These are phyloP conservation scores for Coregonus clupeaformis DNA, from an alignment of 2,113 vertebrate genomes.

Conservation along the genomic window DNA sequence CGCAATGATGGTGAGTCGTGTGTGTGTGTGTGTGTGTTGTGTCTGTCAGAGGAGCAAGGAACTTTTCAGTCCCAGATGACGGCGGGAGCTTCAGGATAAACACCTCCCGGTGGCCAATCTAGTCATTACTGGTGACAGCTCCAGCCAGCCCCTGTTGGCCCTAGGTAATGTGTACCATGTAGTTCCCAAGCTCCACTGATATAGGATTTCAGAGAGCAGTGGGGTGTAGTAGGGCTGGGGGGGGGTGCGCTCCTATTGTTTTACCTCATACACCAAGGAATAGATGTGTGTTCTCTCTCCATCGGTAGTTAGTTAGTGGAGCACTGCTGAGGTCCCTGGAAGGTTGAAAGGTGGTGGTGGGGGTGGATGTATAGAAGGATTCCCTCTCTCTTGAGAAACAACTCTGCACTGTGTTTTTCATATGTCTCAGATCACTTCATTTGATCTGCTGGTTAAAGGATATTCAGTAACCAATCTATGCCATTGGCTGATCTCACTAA, in stretches of 20 bases:
- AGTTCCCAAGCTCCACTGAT: background rate
- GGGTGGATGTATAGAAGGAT: no score
- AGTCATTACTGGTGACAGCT: background rate
- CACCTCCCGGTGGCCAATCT: background rate
- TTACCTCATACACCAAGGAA: background rate
- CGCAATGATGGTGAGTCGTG: conserved; percentile 67
- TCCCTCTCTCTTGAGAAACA: no score
- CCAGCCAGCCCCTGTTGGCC: background rate
- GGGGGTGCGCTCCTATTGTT: background rate
- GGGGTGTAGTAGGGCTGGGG: background rate
- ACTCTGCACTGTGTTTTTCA: no score
- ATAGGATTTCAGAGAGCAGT: background rate
- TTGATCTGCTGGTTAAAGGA: no score
- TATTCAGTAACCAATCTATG: no score
- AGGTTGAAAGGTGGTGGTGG: background rate
- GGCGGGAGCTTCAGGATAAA: background rate
- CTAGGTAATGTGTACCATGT: background rate
- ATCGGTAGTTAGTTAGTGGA: conserved; percentile 4
- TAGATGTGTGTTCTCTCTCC: background rate
- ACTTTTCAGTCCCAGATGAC: background rate
- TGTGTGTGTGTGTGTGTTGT: conserved; percentile 19
- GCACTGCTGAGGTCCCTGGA: background rate
- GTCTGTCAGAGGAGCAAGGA: background rate
- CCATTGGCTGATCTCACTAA: no score
- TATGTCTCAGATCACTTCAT: no score